Base-by-base conservation (phyloP, 2,888 invertebrate genomes). In the Hesperia comma region DNA sequence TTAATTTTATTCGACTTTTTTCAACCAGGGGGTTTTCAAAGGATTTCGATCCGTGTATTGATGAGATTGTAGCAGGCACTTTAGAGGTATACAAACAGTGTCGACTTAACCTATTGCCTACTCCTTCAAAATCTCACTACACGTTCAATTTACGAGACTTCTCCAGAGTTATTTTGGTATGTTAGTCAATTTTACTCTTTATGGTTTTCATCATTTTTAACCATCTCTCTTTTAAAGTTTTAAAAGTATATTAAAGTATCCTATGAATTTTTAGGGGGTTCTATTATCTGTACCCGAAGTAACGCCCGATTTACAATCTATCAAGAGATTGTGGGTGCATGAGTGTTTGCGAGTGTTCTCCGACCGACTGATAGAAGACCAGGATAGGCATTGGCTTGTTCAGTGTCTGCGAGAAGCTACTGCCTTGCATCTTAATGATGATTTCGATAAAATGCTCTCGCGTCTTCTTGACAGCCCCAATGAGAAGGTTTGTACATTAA, bases 61-160 rank as follows among this genome's bases (percentile, higher is more conserved):
- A 97, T 63, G 96, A 98, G 87, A 94, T 99, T 63, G 98, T 99
- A 2, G 82, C 91, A 61, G 98, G 97, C 0, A 99, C 99, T 0
- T 90, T 99, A 76, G 95, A 96, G 70, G 95, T 99, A 4, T 99
- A 98, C 84, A 97, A 98, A 81, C 93, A 95, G 76, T 97, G 98
- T 64, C 94, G 96, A 61, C 77, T 93, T n/a, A 96, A 96, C 86
- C 93, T 99, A 67, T 87, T 99, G 57, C 99, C 99, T 0, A 99
- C 98, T 0, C 99, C 99, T 0, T 94, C 97, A 0, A 99, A 98
- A 83, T 98, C 97, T 0, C 99, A 99, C 87, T 99, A 99, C 83
- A 94, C 98, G 7, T 99, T 99, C 87, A 99, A 99, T 88, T 93
- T 99, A 74, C 94, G 98, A 74, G 99, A 99, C 85, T 98, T 99